Percentiles rank a stretch among this genome's conserved stretches.
Evolutionary conservation across 2,888 invertebrate genomes (phyloP).

Genomic region (Ormyrus labotus): DNA sequence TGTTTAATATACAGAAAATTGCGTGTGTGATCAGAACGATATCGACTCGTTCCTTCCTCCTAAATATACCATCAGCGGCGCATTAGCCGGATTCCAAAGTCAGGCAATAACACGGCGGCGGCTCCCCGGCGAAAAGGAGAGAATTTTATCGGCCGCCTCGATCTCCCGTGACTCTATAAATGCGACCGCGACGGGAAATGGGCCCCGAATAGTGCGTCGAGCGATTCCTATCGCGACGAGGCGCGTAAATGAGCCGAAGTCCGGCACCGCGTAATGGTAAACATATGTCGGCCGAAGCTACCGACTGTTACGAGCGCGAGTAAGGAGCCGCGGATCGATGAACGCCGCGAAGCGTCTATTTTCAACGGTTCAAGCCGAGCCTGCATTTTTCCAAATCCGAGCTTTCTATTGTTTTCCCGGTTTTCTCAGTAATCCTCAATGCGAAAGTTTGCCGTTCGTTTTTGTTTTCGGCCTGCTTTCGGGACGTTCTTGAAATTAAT

Average conservation of each 20-base stretch:
- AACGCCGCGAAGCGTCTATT: background rate
- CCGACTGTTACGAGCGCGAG: background rate
- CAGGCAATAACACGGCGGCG: background rate
- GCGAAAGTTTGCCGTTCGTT: too few relatives aligned
- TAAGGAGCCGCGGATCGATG: conserved; percentile 23
- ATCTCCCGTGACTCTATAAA: conserved; percentile 25
- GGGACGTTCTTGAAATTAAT: too few relatives aligned
- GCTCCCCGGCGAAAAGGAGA: conserved; percentile 9
- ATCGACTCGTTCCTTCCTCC: conserved; percentile 1
- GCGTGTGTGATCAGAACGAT: conserved; percentile 12
- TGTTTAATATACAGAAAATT: background rate
- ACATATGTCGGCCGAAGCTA: conserved; percentile 42
- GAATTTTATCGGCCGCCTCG: conserved; percentile 9
- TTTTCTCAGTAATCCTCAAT: too few relatives aligned
- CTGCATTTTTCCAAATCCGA: too few relatives aligned
- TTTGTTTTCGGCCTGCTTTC: too few relatives aligned
- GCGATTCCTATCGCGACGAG: background rate
- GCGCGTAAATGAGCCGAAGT: conserved; percentile 29
- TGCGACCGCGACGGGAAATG: background rate
- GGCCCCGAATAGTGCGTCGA: conserved; percentile 13
- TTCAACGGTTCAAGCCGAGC: too few relatives aligned
- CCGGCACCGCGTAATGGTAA: conserved; percentile 46
- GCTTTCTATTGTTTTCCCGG: too few relatives aligned
- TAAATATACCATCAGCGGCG: conserved; percentile 22
- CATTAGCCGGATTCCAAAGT: conserved; percentile 35